Percentiles rank a stretch among this genome's conserved stretches.
Conservation (phyloP, 2,888 invertebrate species). For the Xestia ashworthii region DNA sequence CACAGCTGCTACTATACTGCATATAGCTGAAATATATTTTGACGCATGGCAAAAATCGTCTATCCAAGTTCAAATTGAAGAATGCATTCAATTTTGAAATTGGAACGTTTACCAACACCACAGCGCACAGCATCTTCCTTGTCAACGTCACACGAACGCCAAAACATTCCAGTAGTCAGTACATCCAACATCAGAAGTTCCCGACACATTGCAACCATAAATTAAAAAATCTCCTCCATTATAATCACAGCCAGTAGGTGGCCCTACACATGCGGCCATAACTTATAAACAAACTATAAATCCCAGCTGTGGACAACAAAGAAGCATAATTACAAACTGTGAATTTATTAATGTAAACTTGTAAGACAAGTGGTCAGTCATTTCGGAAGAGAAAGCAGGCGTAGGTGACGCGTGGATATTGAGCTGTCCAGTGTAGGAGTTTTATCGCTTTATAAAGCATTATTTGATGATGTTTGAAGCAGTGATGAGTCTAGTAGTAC, state of each 20-base stretch:
- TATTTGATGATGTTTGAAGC: background rate
- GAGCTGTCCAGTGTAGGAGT: slow-evolving; percentile 51
- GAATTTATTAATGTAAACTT: slow-evolving; percentile 50
- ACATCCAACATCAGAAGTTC: background rate
- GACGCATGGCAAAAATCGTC: background rate
- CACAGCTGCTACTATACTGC: background rate
- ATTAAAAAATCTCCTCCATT: slow-evolving; percentile 9
- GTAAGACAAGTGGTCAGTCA: slow-evolving; percentile 59
- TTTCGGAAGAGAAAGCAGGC: slow-evolving; percentile 70
- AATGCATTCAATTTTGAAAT: background rate
- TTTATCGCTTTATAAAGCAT: slow-evolving; percentile 46
- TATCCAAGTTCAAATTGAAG: background rate
- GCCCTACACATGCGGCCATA: slow-evolving; percentile 40
- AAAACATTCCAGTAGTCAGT: background rate
- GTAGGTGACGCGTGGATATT: slow-evolving; percentile 58
- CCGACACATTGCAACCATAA: slow-evolving; percentile 24
- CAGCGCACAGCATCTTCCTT: background rate
- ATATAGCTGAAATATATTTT: background rate
- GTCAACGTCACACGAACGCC: background rate
- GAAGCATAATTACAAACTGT: slow-evolving; percentile 66
- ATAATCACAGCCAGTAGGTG: slow-evolving; percentile 31
- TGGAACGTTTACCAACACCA: background rate
- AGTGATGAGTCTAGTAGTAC: no score
- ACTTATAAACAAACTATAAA: slow-evolving; percentile 64
- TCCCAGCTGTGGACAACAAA: slow-evolving; percentile 60